Evolutionary conservation across 2,888 invertebrate genomes (phyloP), one percentile per base, ranked within the genome.

Genomic region (Rhodophaea formosa): DNA sequence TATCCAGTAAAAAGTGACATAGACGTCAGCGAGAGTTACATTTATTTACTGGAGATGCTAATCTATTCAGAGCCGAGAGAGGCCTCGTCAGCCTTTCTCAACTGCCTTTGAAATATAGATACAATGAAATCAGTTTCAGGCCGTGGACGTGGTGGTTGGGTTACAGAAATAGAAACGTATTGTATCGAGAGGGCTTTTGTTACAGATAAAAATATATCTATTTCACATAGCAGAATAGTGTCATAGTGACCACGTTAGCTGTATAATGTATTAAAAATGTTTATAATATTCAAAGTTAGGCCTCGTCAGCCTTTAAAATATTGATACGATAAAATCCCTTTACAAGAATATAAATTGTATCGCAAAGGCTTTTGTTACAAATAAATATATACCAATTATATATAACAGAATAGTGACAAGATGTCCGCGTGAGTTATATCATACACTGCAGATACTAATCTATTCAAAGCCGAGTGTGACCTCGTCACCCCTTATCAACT

Each of bases 31-130:
- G 32, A 15, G 15, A 14, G 29, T 12, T 6, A 32, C 5, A 32
- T n/a, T 32, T 10, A 49, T 32, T 14, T 30, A 47, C 23, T 12
- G 23, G 10, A 16, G 53, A 14, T 53, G 14, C 35, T 53, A 43
- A 53, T 53, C 14, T 53, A 53, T 53, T 53, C 53, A 53, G 43
- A 42, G 43, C 39, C 39, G 52, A 12, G 52, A 35, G 39, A n/a
- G 52, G 12, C 29, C 7, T 32, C 15, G 32, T 49, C 49, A 49
- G 32, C 49, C 52, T 42, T n/a, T 30, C 39, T 52, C 17, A 35
- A 35, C 55, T 15, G 45, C 16, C 55, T 45, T 32, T 55, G 35
- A 45, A 55, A 55, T 45, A 55, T 55, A 35, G 45, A 46, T 45
- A 55, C 45, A n/a, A 10, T 46, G 46, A 43, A 43, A 43, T 53